These are phyloP conservation scores for Sylvicola cinctus DNA, from an alignment of 2,888 invertebrate genomes.

Conservation along the genomic window DNA sequence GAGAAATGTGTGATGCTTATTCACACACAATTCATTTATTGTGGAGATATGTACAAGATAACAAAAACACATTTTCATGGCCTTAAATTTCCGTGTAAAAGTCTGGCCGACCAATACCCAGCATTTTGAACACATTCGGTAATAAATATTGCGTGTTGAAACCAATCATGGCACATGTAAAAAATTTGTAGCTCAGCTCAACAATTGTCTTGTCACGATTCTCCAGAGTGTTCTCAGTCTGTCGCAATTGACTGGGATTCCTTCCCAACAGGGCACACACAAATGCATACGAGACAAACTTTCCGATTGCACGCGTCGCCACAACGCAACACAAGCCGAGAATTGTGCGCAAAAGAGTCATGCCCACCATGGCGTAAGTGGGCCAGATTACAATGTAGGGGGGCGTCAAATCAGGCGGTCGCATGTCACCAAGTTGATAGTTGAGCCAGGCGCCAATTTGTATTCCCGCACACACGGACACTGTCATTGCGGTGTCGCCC, in stretches of 20 bases:
- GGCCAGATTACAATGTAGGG: slow-evolving; percentile 67
- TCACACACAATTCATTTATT: too few species aligned
- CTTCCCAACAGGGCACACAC: slow-evolving; percentile 47
- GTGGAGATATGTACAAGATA: too few species aligned
- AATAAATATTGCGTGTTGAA: slow-evolving; percentile 55
- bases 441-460: slow-evolving; percentile 66
- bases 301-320: slow-evolving; percentile 43
- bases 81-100: slow-evolving; percentile 67
- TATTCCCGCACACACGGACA: slow-evolving; percentile 63
- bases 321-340: slow-evolving; percentile 58
- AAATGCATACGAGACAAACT: slow-evolving; percentile 44
- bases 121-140: slow-evolving; percentile 53
- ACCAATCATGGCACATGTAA: slow-evolving; percentile 61
- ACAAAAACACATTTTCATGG: too few species aligned
- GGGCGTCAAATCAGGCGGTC: slow-evolving; percentile 32
- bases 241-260: slow-evolving; percentile 41
- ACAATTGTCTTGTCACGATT: slow-evolving; percentile 54
- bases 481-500: slow-evolving; percentile 75
- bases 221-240: slow-evolving; percentile 40
- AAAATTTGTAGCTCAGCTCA: slow-evolving; percentile 66
- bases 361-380: slow-evolving; percentile 46
- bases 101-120: slow-evolving; percentile 60
- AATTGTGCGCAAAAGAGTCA: slow-evolving; percentile 42
- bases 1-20: too few species aligned
- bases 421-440: slow-evolving; percentile 55